phyloP scores from a whole-genome alignment of 2,113 vertebrate species.

The Zosterops borbonicus region DNA sequence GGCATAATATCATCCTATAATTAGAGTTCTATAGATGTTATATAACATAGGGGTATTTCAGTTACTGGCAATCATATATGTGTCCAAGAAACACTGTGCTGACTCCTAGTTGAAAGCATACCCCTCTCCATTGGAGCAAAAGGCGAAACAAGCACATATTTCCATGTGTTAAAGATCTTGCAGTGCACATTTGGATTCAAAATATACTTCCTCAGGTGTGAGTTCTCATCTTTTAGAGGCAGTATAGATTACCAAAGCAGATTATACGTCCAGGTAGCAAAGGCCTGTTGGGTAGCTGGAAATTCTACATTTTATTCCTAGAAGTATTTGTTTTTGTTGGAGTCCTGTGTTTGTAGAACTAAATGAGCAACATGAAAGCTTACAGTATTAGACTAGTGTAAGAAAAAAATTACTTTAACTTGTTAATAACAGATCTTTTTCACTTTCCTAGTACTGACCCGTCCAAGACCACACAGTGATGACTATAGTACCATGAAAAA shows the following conservation, averaged over 20 bases:
- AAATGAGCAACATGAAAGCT: neutral
- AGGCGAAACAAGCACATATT: neutral
- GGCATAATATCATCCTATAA: neutral
- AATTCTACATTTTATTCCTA: neutral
- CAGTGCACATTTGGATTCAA: neutral
- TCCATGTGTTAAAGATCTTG: neutral
- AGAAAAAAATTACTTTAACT: neutral
- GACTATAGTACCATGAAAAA: slow-evolving; percentile 97
- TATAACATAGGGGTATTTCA: neutral
- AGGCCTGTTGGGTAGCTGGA: neutral
- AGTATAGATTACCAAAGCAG: neutral
- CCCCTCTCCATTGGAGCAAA: neutral
- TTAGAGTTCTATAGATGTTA: neutral
- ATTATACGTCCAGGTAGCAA: neutral
- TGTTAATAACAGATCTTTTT: slow-evolving; percentile 8
- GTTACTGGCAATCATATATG: neutral
- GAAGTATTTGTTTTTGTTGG: neutral
- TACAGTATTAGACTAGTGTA: neutral
- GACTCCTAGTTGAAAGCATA: neutral
- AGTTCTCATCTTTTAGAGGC: neutral
- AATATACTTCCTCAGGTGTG: neutral
- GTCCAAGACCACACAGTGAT: slow-evolving; percentile 94
- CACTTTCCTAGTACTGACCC: slow-evolving; percentile 76
- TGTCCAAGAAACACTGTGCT: neutral
- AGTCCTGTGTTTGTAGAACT: neutral